phyloP scores from a whole-genome alignment of 2,888 invertebrate species.

The Orthonevra nobilis region DNA sequence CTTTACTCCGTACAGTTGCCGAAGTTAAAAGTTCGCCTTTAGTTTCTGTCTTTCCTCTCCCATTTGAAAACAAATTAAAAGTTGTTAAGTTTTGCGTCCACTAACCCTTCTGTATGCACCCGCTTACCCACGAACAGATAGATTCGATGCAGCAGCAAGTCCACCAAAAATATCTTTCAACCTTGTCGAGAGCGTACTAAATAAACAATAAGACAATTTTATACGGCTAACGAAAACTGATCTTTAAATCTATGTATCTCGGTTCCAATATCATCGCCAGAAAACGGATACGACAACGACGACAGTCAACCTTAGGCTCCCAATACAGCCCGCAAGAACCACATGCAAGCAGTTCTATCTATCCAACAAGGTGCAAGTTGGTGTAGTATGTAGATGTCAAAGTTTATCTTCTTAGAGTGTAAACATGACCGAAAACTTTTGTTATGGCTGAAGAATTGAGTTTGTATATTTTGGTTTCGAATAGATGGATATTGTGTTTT shows the following conservation, averaged over 20 bases:
- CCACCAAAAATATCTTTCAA: conserved; percentile 31
- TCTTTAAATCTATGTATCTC: conserved; percentile 55
- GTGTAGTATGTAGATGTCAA: conserved; percentile 43
- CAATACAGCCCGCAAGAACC: conserved; percentile 36
- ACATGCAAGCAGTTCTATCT: conserved; percentile 4
- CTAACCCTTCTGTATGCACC: conserved; percentile 23
- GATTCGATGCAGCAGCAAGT: conserved; percentile 22
- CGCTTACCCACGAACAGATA: conserved; percentile 8
- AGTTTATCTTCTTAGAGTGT: conserved; percentile 66
- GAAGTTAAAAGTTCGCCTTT: conserved; percentile 62
- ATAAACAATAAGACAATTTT: conserved; percentile 47
- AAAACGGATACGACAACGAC: conserved; percentile 23
- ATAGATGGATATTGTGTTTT: conserved; percentile 18
- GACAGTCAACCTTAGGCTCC: conserved; percentile 38
- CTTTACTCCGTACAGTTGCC: conserved; percentile 63
- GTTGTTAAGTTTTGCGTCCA: conserved; percentile 62
- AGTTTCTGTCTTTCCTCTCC: conserved; percentile 36
- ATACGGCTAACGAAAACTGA: conserved; percentile 35
- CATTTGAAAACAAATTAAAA: conserved; percentile 65
- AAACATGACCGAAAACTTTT: conserved; percentile 67
- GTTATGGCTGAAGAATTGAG: conserved; percentile 50
- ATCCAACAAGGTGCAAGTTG: neutral
- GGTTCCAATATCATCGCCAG: conserved; percentile 35
- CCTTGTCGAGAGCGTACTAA: conserved; percentile 10
- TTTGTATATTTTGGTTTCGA: conserved; percentile 48